These are phyloP conservation scores for Cairina moschata DNA, from an alignment of 2,113 vertebrate species.

Conservation along the genomic window DNA sequence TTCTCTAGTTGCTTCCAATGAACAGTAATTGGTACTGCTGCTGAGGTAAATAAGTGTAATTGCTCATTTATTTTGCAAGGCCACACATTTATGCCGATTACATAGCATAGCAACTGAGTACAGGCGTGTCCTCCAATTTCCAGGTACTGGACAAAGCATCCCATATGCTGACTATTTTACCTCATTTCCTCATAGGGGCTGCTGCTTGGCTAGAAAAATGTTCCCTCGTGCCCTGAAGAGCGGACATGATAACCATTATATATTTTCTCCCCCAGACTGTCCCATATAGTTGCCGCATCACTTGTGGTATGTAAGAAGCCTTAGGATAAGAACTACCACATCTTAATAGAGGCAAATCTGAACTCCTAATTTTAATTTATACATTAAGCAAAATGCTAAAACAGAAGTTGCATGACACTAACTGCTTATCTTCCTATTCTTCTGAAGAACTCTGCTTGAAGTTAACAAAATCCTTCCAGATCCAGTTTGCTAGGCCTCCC, in stretches of 20 bases:
- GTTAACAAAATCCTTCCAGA: not conserved
- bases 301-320: not conserved
- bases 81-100: not conserved
- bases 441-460: not conserved
- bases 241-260: not conserved
- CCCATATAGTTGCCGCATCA: not conserved
- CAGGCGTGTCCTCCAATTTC: not conserved
- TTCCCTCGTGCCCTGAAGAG: not conserved
- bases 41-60: not conserved
- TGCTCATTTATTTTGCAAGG: not conserved
- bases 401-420: not conserved
- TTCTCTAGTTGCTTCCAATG: not conserved
- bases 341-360: not conserved
- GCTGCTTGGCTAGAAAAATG: not conserved
- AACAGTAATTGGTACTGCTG: not conserved
- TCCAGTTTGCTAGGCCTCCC: not conserved
- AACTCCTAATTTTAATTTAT: not conserved
- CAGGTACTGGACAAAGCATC: not conserved
- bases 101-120: not conserved
- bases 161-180: not conserved
- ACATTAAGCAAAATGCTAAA: not conserved
- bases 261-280: not conserved
- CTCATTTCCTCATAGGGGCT: not conserved
- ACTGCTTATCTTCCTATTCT: not conserved
- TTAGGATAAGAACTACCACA: not conserved